Evolutionary conservation across 2,113 vertebrate species (phyloP), one percentile per base, ranked within the genome.

Genomic region (Pavo muticus): DNA sequence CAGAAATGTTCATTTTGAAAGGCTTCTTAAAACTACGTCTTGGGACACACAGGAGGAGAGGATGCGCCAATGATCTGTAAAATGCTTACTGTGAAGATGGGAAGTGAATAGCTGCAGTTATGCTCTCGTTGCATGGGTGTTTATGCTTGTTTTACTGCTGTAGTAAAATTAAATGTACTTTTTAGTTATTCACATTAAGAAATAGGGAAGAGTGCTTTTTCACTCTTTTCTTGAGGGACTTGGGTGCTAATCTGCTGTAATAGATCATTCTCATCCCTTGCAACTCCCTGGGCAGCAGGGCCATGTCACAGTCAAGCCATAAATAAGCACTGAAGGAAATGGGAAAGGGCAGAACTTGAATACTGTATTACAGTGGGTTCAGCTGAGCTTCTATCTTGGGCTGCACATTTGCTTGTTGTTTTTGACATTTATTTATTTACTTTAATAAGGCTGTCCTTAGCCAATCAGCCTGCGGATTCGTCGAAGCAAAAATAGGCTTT

Each of bases 1-100:
- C 79, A 96, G 67, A 96, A 96, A 91, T 86, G 81, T 67, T 96
- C 88, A 60, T 75, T 96, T 96, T 80, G 84, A 95, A 95, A 91
- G 64, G 65, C 87, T 93, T 85, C 82, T 91, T 90, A 94, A 93
- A 96, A 85, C 74, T 91, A 30, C 68, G 70, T 92, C 78, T 94
- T 90, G 74, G 91, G 96, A 88, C 75, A 68, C n/a, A 67, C 23
- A 90, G 52, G 79, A 81, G 85, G 96, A 92, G n/a, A 20, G 27
- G 81, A 68, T 10, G 30, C 95, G 57, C 95, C 44, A 27, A 78
- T 92, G 94, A 87, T 94, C 94, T 96, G 69, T 88, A 74, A 97
- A 97, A 96, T 87, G 80, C 68, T 91, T 85, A 56, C 60, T 88
- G 6, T 57, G 72, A 84, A 89, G 47, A 72, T 50, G 52, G 39